Conservation (phyloP, 2,113 vertebrate genomes). For the Cyprinodon brontotheroides region DNA sequence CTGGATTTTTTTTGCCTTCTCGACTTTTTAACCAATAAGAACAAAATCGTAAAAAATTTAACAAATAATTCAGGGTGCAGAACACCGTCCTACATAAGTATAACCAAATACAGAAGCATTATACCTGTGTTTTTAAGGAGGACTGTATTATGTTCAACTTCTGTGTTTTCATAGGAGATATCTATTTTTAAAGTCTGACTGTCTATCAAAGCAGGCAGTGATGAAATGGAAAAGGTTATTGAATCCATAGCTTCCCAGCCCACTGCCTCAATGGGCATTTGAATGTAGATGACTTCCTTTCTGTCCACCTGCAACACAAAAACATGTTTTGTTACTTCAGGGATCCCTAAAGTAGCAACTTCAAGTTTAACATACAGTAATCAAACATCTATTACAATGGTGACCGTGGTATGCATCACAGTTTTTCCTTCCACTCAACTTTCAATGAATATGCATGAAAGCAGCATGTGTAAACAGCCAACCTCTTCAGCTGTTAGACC, state of each 20-base stretch:
- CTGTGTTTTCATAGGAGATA: conserved; percentile 86
- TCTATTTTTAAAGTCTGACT: conserved; percentile 82
- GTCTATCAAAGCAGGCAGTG: conserved; percentile 82
- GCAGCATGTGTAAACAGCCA: neutral
- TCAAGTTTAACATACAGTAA: neutral
- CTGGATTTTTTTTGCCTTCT: neutral
- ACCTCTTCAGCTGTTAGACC: neutral
- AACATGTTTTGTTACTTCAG: conserved; percentile 8
- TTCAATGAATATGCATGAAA: neutral
- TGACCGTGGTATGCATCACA: neutral
- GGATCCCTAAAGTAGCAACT: neutral
- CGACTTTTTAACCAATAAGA: neutral
- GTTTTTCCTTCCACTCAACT: neutral
- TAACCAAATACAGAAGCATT: conserved; percentile 1
- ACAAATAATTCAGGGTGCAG: neutral
- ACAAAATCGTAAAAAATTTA: no score
- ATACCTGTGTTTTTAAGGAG: conserved; percentile 90
- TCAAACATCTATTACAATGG: neutral
- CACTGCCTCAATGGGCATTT: conserved; percentile 70
- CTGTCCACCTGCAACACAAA: conserved; percentile 81
- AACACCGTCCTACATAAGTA: neutral
- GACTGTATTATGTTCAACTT: conserved; percentile 75
- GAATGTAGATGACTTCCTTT: conserved; percentile 83
- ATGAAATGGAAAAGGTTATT: conserved; percentile 83
- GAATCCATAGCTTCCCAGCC: conserved; percentile 84